Base-by-base conservation (phyloP, 2,113 vertebrate genomes). In the Malurus alboscapulatus region DNA sequence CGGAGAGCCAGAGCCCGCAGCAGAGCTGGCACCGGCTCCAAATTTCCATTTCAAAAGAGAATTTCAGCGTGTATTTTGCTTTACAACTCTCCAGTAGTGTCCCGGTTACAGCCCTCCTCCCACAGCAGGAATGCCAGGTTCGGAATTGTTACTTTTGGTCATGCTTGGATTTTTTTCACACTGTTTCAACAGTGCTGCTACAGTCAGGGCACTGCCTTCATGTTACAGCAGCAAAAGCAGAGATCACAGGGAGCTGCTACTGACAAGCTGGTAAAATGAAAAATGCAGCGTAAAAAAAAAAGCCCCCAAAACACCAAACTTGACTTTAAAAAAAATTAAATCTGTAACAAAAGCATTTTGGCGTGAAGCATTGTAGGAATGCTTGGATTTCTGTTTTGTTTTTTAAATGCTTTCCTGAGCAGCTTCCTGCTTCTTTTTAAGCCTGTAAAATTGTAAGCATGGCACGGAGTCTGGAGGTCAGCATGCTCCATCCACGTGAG, bases 31-130 rank as follows among this genome's bases (percentile, higher is more conserved):
- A 93, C 47, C 0, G 6, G 63, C 67, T 93, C 82, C 63, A 7
- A 73, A 93, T 96, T 95, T 94, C 96, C 93, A 94, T 93, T 92
- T 96, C 90, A 94, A 95, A 88, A 91, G 88, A 30, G 90, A 93
- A 92, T 88, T 81, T 93, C 82, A 66, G 59, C 1, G 0, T 62
- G 74, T 75, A 87, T 94, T 94, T 91, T 85, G 82, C 59, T 87
- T 76, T 54, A 42, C 54, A 73, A 8, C 59, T 63, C 82, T 34
- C 42, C 79, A 69, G 50, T 54, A 77, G 67, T 7, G 51, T 62
- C 85, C 85, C 0, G 1, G 87, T 82, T 90, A 69, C 87, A 85
- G 75, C 38, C n/a, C 54, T 32, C 82, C 94, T 91, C 81, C 84
- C 90, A 48, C 78, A 72, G 36, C 66, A 82, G 82, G 84, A 68